These are phyloP conservation scores for Drosophila vallismaia DNA, from an alignment of 2,888 invertebrate genomes.

Conservation along the genomic window DNA sequence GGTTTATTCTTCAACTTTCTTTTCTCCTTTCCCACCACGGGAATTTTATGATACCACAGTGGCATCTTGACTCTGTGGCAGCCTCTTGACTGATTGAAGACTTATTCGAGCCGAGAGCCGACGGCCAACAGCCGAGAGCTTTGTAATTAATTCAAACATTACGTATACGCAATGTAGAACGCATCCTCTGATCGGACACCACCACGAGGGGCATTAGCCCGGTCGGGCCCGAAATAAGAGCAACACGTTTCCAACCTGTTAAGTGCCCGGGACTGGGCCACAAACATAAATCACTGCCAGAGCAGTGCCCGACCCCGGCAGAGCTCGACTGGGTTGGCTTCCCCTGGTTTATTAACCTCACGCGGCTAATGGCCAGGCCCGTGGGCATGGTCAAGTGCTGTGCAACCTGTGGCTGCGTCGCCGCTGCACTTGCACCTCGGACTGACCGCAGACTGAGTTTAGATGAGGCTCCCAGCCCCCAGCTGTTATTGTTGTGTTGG, in stretches of 20 bases:
- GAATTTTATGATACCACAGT: slow-evolving; percentile 33
- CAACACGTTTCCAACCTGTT: slow-evolving; percentile 64
- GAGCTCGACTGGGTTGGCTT: slow-evolving; percentile 16
- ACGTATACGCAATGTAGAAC: slow-evolving; percentile 64
- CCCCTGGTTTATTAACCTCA: slow-evolving; percentile 68
- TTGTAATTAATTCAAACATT: slow-evolving; percentile 33
- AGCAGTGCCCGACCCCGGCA: slow-evolving; percentile 30
- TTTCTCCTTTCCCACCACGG: slow-evolving; percentile 6
- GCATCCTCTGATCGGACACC: slow-evolving; percentile 2
- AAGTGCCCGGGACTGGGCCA: slow-evolving; percentile 69
- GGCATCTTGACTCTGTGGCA: slow-evolving; percentile 33
- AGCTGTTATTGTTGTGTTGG: slow-evolving; percentile 42
- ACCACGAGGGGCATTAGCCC: slow-evolving; percentile 27
- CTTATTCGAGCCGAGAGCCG: slow-evolving; percentile 49
- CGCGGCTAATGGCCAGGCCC: slow-evolving; percentile 38
- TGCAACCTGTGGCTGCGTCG: slow-evolving; percentile 43
- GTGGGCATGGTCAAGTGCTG: slow-evolving; percentile 55
- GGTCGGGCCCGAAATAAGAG: slow-evolving; percentile 44
- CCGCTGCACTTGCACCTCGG: slow-evolving; percentile 69
- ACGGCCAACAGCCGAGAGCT: slow-evolving; percentile 6
- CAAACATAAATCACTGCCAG: slow-evolving; percentile 66
- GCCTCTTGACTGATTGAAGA: slow-evolving; percentile 48
- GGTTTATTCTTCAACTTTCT: slow-evolving; percentile 9
- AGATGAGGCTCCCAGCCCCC: slow-evolving; percentile 25
- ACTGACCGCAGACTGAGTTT: slow-evolving; percentile 40